A percentile compares a stretch with the other conserved stretches of the same genome.
Conservation (phyloP, 2,113 vertebrate species). For the Baryphthengus martii region DNA sequence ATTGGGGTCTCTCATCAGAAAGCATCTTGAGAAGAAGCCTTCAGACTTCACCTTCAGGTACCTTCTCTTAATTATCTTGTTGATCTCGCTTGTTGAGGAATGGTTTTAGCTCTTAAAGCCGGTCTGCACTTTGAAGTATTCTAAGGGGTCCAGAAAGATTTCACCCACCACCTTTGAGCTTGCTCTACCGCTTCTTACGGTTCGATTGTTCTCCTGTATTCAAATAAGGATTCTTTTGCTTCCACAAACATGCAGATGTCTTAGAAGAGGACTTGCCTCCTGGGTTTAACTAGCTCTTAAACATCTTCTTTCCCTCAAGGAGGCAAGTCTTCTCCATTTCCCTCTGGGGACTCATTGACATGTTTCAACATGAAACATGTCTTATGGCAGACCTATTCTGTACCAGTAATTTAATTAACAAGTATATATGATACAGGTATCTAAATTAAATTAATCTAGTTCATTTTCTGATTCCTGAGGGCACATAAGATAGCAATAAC, state of each 20-base stretch:
- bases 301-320: background rate
- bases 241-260: background rate
- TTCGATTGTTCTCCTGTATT: background rate
- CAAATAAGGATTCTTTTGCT: background rate
- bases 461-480: background rate
- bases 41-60: conserved; percentile 7
- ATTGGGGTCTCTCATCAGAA: background rate
- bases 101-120: background rate
- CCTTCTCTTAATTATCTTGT: background rate
- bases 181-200: background rate
- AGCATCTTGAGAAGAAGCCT: background rate
- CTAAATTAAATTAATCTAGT: background rate
- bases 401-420: background rate
- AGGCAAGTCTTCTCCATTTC: background rate
- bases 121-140: background rate
- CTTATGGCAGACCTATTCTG: background rate
- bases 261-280: background rate
- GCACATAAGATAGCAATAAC: background rate
- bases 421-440: background rate
- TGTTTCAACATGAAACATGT: background rate
- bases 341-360: background rate
- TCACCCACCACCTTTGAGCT: background rate
- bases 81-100: background rate
- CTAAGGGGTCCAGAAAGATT: background rate
- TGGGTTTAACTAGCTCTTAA: background rate